Conservation (phyloP, 64 coral and sea anemone genomes). For the Actinia tenebrosa region DNA sequence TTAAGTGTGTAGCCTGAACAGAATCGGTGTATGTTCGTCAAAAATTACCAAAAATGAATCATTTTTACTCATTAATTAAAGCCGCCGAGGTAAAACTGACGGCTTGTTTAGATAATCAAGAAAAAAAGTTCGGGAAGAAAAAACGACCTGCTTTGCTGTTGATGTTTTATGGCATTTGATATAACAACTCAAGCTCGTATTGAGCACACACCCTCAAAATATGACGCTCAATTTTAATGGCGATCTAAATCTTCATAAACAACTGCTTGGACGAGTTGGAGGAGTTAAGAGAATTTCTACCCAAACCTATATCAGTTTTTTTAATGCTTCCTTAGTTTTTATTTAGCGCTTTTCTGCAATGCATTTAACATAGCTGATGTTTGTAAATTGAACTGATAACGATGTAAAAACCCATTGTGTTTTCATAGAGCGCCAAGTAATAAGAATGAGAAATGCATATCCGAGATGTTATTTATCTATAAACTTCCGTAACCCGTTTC, state of each 20-base stretch:
- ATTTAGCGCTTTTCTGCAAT: conserved; percentile 57
- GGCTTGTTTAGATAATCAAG: conserved; percentile 40
- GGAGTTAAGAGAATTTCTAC: not conserved
- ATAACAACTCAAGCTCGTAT: not conserved
- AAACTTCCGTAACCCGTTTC: conserved; percentile 78
- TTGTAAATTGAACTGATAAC: conserved; percentile 90
- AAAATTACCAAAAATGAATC: conserved; percentile 69
- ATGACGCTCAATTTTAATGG: not conserved
- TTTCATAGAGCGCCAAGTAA: conserved; percentile 53
- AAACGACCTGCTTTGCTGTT: not conserved
- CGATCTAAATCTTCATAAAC: not conserved
- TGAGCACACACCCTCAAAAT: not conserved
- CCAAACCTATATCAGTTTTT: not conserved
- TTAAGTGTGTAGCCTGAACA: too few species aligned
- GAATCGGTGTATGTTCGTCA: conserved; percentile 44
- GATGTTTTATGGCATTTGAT: not conserved
- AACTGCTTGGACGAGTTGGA: not conserved
- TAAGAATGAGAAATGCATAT: conserved; percentile 65
- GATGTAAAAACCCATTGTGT: conserved; percentile 78
- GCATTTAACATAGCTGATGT: conserved; percentile 27
- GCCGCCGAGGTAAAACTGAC: conserved; percentile 22
- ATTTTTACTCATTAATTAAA: conserved; percentile 95
- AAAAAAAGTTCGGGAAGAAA: not conserved
- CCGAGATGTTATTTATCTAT: conserved; percentile 56
- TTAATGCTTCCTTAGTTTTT: conserved; percentile 40